phyloP scores from a whole-genome alignment of 2,888 invertebrate species.

The Spodoptera littoralis region DNA sequence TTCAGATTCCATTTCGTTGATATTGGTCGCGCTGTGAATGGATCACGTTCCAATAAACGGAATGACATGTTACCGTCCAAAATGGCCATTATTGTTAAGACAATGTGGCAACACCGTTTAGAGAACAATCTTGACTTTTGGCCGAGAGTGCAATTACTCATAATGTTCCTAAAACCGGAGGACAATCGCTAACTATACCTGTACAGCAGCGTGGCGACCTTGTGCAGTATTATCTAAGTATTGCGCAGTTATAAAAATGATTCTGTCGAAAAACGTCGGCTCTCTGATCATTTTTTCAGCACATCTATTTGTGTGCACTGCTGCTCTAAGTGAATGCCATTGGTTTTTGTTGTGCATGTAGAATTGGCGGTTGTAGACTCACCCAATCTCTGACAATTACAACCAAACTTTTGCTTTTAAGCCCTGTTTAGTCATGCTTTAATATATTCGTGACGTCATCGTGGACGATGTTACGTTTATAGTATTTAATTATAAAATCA shows the following conservation, averaged over 20 bases:
- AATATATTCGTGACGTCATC: slow-evolving; percentile 1
- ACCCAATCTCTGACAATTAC: not conserved
- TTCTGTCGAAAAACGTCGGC: slow-evolving; percentile 45
- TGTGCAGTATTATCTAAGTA: slow-evolving; percentile 57
- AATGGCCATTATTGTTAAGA: slow-evolving; percentile 4
- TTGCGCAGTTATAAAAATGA: slow-evolving; percentile 56
- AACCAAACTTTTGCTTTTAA: too few species aligned
- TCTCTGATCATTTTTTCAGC: slow-evolving; percentile 35
- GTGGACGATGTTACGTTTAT: not conserved
- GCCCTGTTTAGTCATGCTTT: not conserved
- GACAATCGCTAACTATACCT: slow-evolving; percentile 41
- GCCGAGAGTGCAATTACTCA: slow-evolving; percentile 42
- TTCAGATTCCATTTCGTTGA: slow-evolving; percentile 19
- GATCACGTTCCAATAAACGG: slow-evolving; percentile 13
- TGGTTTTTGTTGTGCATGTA: slow-evolving; percentile 27
- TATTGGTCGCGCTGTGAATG: slow-evolving; percentile 2
- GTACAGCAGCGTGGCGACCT: slow-evolving; percentile 40
- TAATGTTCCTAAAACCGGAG: slow-evolving; percentile 42
- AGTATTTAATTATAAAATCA: slow-evolving; percentile 4
- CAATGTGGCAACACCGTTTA: slow-evolving; percentile 27
- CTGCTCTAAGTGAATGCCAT: slow-evolving; percentile 45
- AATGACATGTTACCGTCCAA: not conserved
- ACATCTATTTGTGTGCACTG: slow-evolving; percentile 37
- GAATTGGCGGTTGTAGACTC: not conserved
- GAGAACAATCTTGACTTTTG: slow-evolving; percentile 41